Base-by-base conservation (phyloP, 1,140 invertebrate genomes). In the Brachionus sp. region DNA sequence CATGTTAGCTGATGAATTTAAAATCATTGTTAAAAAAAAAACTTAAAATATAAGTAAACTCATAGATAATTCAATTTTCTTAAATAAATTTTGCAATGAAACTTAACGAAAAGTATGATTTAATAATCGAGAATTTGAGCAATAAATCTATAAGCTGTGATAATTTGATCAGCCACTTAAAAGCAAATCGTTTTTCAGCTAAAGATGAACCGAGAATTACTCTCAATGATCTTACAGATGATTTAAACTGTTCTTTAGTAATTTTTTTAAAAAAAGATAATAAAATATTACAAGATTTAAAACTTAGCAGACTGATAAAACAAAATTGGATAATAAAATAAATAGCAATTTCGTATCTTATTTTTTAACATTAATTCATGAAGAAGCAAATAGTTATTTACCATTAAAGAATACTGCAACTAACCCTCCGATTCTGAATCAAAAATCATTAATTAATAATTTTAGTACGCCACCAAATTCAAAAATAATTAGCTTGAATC, bases 351-450 rank as follows among this genome's bases (percentile, higher is more conserved):
- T 80, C 62, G 50, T 80, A 23, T 80, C 77, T 2, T 80, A 80
- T 62, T 80, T 80, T 42, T 39, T 80, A 9, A 62, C 50, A 7
- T 44, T 80, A 12, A 39, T 80, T n/a, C 77, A 80, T 37, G 50
- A 57, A 62, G 77, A 80, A 62, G 77, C 46, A 16, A 80, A 80
- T 62, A 57, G 57, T 62, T 62, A 80, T 66, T 35, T 80, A 80
- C 70, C 70, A 12, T 5, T 35, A 25, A 75, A 46, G 29, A 75
- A 23, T 46, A n/a, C 25, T 7, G 7, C 19, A 75, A 25, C 12
- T 16, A 73, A 42, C 42, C 19, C 19, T 16, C 35, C 29, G 2
- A 75, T 75, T 23, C 0, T 46, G 13, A 23, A 75, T 44, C n/a
- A 46, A n/a, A 75, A 44, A 75, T 25, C 12, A 23, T 4, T 5